Conservation (phyloP, 1,140 invertebrate genomes). For the Drepana arcuata region DNA sequence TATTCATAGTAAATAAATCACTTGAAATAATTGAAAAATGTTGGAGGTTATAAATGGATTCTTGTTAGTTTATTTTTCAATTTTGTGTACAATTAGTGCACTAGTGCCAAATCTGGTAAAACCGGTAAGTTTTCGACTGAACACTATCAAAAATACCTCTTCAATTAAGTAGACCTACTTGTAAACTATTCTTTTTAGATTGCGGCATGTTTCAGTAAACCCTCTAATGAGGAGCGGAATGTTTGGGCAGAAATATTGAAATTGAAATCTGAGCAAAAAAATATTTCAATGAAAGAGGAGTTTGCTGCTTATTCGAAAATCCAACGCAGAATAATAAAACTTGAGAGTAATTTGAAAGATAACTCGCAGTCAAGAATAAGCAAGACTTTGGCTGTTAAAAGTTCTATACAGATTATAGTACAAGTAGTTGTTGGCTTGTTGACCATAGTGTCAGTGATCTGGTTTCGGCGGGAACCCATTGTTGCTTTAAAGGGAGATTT, state of each 20-base stretch:
- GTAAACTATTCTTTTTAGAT: constrained; percentile 35
- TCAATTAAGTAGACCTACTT: neutral
- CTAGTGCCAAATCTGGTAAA: constrained; percentile 50
- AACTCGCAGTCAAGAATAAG: constrained; percentile 40
- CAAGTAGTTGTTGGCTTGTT: constrained; percentile 43
- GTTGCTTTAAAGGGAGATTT: constrained; percentile 50
- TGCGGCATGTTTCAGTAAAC: constrained; percentile 45
- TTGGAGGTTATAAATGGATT: constrained; percentile 53
- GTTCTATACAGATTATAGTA: constrained; percentile 42
- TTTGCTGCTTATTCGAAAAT: constrained; percentile 67
- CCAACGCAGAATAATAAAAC: constrained; percentile 57
- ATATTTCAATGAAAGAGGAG: constrained; percentile 65
- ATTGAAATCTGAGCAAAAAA: constrained; percentile 47
- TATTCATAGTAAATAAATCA: too few species aligned
- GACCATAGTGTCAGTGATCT: constrained; percentile 49
- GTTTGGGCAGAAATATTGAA: constrained; percentile 45
- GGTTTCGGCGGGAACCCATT: constrained; percentile 54
- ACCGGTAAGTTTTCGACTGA: constrained; percentile 40
- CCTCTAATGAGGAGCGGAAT: constrained; percentile 41
- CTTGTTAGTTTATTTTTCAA: constrained; percentile 48
- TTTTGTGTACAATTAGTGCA: constrained; percentile 45
- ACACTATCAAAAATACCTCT: neutral
- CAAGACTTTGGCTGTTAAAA: constrained; percentile 48
- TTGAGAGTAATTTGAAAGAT: constrained; percentile 50
- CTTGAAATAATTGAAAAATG: constrained; percentile 32